Percentiles rank a stretch among this genome's conserved stretches.
These are phyloP conservation scores for Hipparchia semele DNA, from an alignment of 2,888 invertebrate genomes.

Conservation along the genomic window DNA sequence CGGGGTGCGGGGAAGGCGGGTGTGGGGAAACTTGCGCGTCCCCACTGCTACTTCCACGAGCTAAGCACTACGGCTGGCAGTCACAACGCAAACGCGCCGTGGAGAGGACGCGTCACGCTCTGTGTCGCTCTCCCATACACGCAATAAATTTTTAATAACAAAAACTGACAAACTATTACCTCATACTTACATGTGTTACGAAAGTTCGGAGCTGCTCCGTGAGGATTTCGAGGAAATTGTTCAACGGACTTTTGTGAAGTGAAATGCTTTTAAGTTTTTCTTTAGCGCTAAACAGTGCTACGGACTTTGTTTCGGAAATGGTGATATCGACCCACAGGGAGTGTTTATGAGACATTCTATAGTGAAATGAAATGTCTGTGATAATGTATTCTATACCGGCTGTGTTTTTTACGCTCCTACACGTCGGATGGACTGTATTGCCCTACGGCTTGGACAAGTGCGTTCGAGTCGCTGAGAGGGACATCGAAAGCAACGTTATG, in stretches of 20 bases:
- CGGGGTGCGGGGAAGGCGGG: constrained; percentile 53
- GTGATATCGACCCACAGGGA: constrained; percentile 82
- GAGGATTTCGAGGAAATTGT: constrained; percentile 51
- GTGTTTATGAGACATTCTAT: constrained; percentile 80
- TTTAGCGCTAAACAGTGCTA: constrained; percentile 69
- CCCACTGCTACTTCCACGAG: constrained; percentile 73
- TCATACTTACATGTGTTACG: constrained; percentile 58
- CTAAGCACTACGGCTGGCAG: constrained; percentile 71
- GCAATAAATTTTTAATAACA: constrained; percentile 76
- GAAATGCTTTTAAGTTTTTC: constrained; percentile 79
- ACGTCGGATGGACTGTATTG: constrained; percentile 79
- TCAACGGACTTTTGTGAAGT: constrained; percentile 71
- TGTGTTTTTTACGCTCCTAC: constrained; percentile 80
- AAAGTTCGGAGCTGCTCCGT: constrained; percentile 44
- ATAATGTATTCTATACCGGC: constrained; percentile 75
- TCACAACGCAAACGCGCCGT: constrained; percentile 74
- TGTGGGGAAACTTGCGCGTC: constrained; percentile 70
- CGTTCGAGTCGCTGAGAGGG: constrained; percentile 70
- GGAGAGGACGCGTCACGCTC: constrained; percentile 62
- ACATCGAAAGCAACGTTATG: constrained; percentile 81
- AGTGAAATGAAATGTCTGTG: constrained; percentile 82
- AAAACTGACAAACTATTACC: constrained; percentile 61
- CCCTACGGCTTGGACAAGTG: constrained; percentile 80
- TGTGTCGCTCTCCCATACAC: constrained; percentile 66
- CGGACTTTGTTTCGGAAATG: constrained; percentile 83